Evolutionary conservation across 2,113 vertebrate species (phyloP).

Genomic region (Leptobrachium leishanense): DNA sequence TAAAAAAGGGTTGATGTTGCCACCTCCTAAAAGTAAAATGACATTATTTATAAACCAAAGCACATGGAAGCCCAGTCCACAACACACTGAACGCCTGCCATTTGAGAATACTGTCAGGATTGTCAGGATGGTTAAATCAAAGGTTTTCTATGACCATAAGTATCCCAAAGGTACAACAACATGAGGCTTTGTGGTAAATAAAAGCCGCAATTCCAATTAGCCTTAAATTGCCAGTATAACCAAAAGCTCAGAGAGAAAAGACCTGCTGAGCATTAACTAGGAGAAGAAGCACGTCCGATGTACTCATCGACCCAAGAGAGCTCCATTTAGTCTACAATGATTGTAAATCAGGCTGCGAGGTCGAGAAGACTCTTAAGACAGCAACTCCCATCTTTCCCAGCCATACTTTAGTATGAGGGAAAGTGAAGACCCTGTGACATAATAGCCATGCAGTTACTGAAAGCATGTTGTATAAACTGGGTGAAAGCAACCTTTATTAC

Average conservation of each 20-base stretch:
- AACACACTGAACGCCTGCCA: background rate
- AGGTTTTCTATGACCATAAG: background rate
- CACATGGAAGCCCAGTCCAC: background rate
- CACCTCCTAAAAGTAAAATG: too few relatives aligned
- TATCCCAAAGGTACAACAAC: background rate
- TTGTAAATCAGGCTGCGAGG: too few relatives aligned
- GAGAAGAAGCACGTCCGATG: background rate
- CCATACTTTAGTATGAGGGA: too few relatives aligned
- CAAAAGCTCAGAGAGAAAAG: background rate
- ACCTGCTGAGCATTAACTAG: conserved; percentile 16
- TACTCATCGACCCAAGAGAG: background rate
- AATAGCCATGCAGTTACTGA: too few relatives aligned
- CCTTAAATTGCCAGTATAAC: conserved; percentile 16
- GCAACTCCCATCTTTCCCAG: too few relatives aligned
- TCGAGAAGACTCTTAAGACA: too few relatives aligned
- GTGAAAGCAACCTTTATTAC: too few relatives aligned
- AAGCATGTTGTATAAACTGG: too few relatives aligned
- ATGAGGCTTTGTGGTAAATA: conserved; percentile 18
- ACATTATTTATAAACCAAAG: background rate
- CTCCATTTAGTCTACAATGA: background rate
- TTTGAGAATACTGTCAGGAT: background rate
- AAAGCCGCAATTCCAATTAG: conserved; percentile 22
- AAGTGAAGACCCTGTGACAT: too few relatives aligned
- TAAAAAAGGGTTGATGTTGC: too few relatives aligned
- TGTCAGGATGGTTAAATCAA: background rate